Evolutionary conservation across 2,888 invertebrate genomes (phyloP), one percentile per base, ranked within the genome.

Genomic region (Lepidochrysops patricia): DNA sequence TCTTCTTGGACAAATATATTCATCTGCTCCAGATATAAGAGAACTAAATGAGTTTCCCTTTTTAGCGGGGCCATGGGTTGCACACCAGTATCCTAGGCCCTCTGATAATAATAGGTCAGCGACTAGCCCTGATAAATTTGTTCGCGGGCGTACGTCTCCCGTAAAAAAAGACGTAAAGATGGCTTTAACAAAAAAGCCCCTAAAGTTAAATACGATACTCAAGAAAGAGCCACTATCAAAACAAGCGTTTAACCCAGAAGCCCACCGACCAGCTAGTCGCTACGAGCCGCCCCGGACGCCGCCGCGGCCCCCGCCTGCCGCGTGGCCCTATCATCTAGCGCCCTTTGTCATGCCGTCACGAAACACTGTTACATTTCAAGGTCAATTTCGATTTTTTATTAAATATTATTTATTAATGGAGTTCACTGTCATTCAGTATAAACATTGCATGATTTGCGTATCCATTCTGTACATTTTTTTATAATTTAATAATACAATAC

Each of bases 21-120:
- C 95, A 0, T 96, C 96, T 1, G 93, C 94, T 35, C 96, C 96
- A 2, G 94, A 95, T 71, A 90, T 96, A 19, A 91, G 93, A 67
- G 95, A 96, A 71, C 82, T 95, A 1, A 90, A 93, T 7, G 94
- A 95, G 69, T 94, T 96, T 0, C 94, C 95, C 0, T 95, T 95
- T 78, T 79, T 96, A 63, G 92, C 93, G 0, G 95, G 94, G 1
- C 90, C 93, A 5, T 96, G 96, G 96, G 91, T 94, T 35, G 95
- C 96, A 0, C 96, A 96, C 76, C 92, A 91, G 67, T 95, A 92
- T 75, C 95, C 96, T 0, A 93, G 90, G 68, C 90, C 90, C 1
- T 91, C 91, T 61, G 94, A 94, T 69, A 94, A 94, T 71, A 91
- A 93, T 58, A 88, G 92, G 57, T 91, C 94, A 1, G 72, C 94